Evolutionary conservation across 2,888 invertebrate genomes (phyloP), one percentile per base, ranked within the genome.

Genomic region (Drosophila rubida): DNA sequence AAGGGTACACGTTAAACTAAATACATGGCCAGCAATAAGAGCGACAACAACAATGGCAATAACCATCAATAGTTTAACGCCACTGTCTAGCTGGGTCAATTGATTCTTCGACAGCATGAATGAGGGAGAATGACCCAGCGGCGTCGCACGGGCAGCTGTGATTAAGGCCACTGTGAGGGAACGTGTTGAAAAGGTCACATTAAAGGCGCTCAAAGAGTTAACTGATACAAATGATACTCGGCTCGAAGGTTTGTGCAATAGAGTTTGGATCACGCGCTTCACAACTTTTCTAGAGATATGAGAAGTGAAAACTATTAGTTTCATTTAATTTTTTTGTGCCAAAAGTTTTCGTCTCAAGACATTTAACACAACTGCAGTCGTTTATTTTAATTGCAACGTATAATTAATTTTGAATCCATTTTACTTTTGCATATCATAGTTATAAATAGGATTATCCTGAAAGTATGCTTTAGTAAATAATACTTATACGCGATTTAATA

Each of bases 1-100:
- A 89, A 80, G 71, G 69, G 70, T 67, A 69, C 69, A 68, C 73
- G 78, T 70, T 78, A 70, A 61, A 61, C 74, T 72, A 68, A 66
- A 70, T 63, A 71, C 63, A 53, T 41, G 69, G 65, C 51, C 55
- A 61, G 60, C 65, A 62, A 53, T 63, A 66, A 57, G 14, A 50
- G 30, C 30, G 45, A 51, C 16, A 44, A 35, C 41, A 59, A 55
- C 67, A 54, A 49, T 57, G 39, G 27, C 60, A 53, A 46, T 25
- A 45, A 41, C 50, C 23, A 50, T 41, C 49, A 39, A 30, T 23
- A 74, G 51, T 60, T 41, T 42, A 61, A 55, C 61, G 49, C 42
- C 37, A 57, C 37, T 25, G 76, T 64, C 72, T 58, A 74, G 75
- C 48, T 69, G 54, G 45, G 35, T 42, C 61, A 74, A 64, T 63